These are phyloP conservation scores for Oncorhynchus gorbuscha DNA, from an alignment of 2,113 vertebrate genomes.

Conservation along the genomic window DNA sequence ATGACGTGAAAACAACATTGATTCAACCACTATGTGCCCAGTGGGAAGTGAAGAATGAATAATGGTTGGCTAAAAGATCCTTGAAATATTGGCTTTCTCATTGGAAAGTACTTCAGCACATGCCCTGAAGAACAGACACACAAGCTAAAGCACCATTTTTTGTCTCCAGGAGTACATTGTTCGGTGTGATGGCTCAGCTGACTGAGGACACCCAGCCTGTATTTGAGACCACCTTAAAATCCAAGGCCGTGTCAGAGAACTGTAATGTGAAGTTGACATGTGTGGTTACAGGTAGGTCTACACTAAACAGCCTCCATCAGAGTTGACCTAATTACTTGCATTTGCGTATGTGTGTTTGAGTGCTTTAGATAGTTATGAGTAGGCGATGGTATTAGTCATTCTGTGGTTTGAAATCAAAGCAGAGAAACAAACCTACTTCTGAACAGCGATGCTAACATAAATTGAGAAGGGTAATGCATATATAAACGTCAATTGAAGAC, in stretches of 20 bases:
- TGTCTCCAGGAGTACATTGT: slow-evolving; percentile 90
- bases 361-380: neutral
- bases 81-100: neutral
- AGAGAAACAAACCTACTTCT: slow-evolving; percentile 10
- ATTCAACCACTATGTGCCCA: neutral
- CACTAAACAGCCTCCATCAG: neutral
- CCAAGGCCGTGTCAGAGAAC: slow-evolving; percentile 89
- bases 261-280: slow-evolving; percentile 93
- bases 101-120: slow-evolving; percentile 14
- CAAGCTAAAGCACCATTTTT: slow-evolving; percentile 46
- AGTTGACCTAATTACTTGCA: neutral
- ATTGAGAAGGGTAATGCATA: too few relatives aligned
- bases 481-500: too few relatives aligned
- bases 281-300: slow-evolving; percentile 86
- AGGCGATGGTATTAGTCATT: neutral
- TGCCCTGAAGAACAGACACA: neutral
- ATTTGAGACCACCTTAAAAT: slow-evolving; percentile 92
- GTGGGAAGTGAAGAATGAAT: neutral
- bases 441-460: too few relatives aligned
- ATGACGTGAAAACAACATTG: too few relatives aligned
- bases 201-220: slow-evolving; percentile 94
- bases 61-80: neutral
- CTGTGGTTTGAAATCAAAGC: slow-evolving; percentile 29
- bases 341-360: neutral
- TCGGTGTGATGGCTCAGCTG: slow-evolving; percentile 94